Evolutionary conservation across 1,140 invertebrate species (phyloP).

Genomic region (Orius laevigatus): DNA sequence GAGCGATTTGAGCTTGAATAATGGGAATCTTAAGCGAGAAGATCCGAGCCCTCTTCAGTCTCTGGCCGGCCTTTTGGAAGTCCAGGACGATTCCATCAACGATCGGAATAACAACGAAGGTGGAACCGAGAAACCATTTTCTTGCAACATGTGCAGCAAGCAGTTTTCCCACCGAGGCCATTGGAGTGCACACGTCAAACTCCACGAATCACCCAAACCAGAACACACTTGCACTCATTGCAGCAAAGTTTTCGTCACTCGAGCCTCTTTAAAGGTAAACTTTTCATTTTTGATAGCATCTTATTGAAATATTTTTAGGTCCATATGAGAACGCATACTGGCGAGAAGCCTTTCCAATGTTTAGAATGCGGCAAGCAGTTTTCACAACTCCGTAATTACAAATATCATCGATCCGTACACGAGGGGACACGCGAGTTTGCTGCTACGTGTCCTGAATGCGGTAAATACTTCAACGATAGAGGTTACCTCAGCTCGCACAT

Average conservation of each 20-base stretch:
- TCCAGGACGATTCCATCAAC: conserved; percentile 8
- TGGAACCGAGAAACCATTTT: conserved; percentile 38
- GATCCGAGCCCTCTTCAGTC: conserved; percentile 12
- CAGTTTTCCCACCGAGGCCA: conserved; percentile 27
- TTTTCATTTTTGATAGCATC: too few species aligned
- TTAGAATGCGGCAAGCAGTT: conserved; percentile 37
- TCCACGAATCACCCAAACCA: conserved; percentile 19
- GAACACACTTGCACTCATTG: conserved; percentile 36
- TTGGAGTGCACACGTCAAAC: conserved; percentile 19
- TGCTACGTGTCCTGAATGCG: conserved; percentile 37
- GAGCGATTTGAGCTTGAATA: conserved; percentile 6
- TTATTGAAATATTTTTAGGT: conserved; percentile 17
- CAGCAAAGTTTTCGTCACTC: conserved; percentile 36
- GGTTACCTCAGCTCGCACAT: conserved; percentile 28
- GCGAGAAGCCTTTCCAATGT: conserved; percentile 45
- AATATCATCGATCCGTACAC: conserved; percentile 22
- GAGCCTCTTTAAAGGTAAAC: conserved; percentile 30
- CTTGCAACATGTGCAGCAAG: conserved; percentile 33
- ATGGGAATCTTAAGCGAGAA: background rate
- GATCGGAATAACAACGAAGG: conserved; percentile 19
- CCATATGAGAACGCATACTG: conserved; percentile 49
- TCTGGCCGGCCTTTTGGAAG: conserved; percentile 12
- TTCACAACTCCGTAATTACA: conserved; percentile 24
- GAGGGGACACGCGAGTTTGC: conserved; percentile 25
- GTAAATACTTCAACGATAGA: conserved; percentile 36